These are phyloP conservation scores for Acleris holmiana DNA, from an alignment of 2,888 invertebrate genomes.

Conservation along the genomic window DNA sequence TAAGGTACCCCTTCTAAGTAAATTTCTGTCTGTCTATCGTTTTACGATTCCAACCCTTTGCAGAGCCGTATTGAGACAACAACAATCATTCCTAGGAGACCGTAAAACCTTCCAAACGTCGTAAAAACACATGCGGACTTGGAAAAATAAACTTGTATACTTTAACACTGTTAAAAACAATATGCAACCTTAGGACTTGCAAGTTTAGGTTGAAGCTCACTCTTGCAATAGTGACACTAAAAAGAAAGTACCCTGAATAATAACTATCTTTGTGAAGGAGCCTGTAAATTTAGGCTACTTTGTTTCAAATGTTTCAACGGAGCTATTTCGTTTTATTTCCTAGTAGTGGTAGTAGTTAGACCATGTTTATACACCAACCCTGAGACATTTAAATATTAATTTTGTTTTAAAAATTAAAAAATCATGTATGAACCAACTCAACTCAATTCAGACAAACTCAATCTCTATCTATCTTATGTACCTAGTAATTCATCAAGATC, in stretches of 20 bases:
- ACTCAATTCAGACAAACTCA: too few species aligned
- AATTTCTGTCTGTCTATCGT: constrained; percentile 29
- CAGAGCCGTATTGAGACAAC: constrained; percentile 47
- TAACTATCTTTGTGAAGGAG: constrained; percentile 31
- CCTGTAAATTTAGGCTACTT: constrained; percentile 33
- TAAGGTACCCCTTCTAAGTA: constrained; percentile 17
- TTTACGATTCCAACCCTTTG: constrained; percentile 38
- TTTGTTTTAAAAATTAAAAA: too few species aligned
- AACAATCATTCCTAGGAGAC: constrained; percentile 51
- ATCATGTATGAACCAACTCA: too few species aligned
- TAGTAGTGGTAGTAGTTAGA: background rate
- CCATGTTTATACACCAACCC: background rate
- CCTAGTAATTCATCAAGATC: too few species aligned
- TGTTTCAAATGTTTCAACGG: constrained; percentile 33
- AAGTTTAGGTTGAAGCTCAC: constrained; percentile 9
- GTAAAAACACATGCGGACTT: constrained; percentile 38
- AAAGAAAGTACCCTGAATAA: constrained; percentile 36
- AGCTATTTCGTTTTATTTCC: constrained; percentile 22
- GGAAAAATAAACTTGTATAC: constrained; percentile 28
- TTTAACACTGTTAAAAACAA: constrained; percentile 3
- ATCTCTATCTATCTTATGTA: too few species aligned
- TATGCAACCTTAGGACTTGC: background rate
- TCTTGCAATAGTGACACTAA: background rate
- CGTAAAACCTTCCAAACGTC: constrained; percentile 37
- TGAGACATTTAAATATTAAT: too few species aligned